phyloP scores from a whole-genome alignment of 2,113 vertebrate genomes.

The Bubo blakistoni region DNA sequence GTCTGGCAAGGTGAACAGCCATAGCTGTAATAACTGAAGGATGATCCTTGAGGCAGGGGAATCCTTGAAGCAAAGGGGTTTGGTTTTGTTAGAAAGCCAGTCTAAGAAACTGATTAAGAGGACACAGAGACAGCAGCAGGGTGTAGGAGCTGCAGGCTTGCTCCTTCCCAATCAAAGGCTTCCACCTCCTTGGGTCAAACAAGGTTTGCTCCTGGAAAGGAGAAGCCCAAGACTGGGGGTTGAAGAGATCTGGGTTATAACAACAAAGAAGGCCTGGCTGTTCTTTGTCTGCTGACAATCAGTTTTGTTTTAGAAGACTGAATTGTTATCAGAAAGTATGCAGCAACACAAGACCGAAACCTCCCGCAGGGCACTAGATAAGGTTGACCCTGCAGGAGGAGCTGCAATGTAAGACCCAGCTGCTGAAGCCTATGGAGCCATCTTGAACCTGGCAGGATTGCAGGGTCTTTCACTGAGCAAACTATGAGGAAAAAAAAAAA shows the following conservation, averaged over 20 bases:
- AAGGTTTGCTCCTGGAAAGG: not conserved
- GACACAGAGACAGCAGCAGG: not conserved
- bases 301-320: not conserved
- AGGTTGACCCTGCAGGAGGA: not conserved
- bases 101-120: not conserved
- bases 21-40: not conserved
- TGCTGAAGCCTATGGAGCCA: not conserved
- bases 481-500: not conserved
- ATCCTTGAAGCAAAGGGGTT: not conserved
- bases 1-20: not conserved
- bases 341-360: not conserved
- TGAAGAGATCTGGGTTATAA: not conserved
- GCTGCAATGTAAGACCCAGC: not conserved
- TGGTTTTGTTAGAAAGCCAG: not conserved
- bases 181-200: not conserved
- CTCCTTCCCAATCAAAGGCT: not conserved
- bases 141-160: not conserved
- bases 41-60: not conserved
- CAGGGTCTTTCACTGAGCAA: not conserved
- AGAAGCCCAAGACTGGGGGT: not conserved
- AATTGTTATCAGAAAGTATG: not conserved
- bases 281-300: slow-evolving; percentile 33
- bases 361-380: not conserved
- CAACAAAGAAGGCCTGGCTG: not conserved
- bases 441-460: not conserved